Conservation (phyloP, 2,888 invertebrate species). For the Heteromurus nitidus region DNA sequence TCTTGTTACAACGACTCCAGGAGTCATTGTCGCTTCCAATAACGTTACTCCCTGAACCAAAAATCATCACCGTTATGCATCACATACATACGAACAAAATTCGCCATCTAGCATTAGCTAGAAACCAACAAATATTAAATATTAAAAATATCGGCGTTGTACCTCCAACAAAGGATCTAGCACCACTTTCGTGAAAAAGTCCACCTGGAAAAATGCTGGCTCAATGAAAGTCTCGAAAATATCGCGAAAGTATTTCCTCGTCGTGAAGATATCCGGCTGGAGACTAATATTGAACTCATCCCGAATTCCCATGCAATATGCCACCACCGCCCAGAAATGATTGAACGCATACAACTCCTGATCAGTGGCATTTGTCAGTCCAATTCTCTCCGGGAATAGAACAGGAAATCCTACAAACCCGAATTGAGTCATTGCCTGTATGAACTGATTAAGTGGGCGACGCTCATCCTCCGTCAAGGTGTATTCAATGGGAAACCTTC, state of each 20-base stretch:
- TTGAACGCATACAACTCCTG: constrained; percentile 36
- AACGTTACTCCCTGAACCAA: constrained; percentile 29
- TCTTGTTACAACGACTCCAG: constrained; percentile 8
- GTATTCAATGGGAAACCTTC: constrained; percentile 39
- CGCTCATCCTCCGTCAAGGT: constrained; percentile 25
- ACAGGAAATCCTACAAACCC: constrained; percentile 31
- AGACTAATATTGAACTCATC: constrained; percentile 47
- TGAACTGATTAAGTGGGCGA: constrained; percentile 37
- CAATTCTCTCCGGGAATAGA: constrained; percentile 36
- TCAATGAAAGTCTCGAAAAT: constrained; percentile 40
- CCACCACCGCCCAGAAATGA: constrained; percentile 49
- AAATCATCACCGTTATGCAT: background rate
- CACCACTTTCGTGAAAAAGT: constrained; percentile 20
- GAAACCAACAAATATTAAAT: no score
- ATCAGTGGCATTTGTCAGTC: constrained; percentile 29
- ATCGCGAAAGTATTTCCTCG: constrained; percentile 30
- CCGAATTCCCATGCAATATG: constrained; percentile 29
- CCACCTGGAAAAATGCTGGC: constrained; percentile 43
- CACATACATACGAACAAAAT: no score
- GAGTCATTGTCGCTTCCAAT: constrained; percentile 30
- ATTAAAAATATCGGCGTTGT: no score
- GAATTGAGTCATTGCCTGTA: constrained; percentile 44
- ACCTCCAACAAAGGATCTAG: constrained; percentile 33
- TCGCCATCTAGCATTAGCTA: no score
- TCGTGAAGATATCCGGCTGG: constrained; percentile 28